Evolutionary conservation across 2,113 vertebrate species (phyloP), one percentile per base, ranked within the genome.

Genomic region (Eulacestoma nigropectus): DNA sequence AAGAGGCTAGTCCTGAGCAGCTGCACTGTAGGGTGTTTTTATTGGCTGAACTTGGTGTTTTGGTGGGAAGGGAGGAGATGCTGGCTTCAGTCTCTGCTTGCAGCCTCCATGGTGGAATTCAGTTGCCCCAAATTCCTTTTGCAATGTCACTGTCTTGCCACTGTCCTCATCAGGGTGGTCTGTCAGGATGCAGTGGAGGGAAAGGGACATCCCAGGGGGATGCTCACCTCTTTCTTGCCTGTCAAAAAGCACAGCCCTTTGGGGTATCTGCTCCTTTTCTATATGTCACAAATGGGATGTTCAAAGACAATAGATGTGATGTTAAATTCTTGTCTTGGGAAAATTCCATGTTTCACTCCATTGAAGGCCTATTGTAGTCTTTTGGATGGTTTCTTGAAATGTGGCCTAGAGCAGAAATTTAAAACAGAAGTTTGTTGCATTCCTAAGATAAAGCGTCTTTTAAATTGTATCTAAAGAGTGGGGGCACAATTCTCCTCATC

Each of bases 121-220:
- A 5, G 11, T 39, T 50, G 46, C 23, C 33, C 7, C 32, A 16
- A 4, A 50, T 53, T 56, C 44, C 32, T 85, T 72, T 49, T 41
- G 26, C 4, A 5, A 20, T 2, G 5, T 19, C 2, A 11, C 15
- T 46, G 52, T 35, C 29, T 64, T 9, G 5, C 63, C 8, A 23
- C 33, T 9, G 3, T 72, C 56, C 10, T 47, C 33, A n/a, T 47
- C 1, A 7, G 25, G 20, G 18, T 52, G 33, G 0, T 62, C 39
- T 83, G 49, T 37, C 0, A 5, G 50, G 41, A n/a, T 67, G 53
- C 2, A 1, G 12, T 35, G n/a, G 18, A 29, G 33, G 32, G 25
- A 69, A 69, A 76, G 35, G 17, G 22, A 4, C 16, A 30, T 60
- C 47, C 35, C 0, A 1, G 50, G 21, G 1, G 3, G 13, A 5